These are phyloP conservation scores for Sakesphorus luctuosus DNA, from an alignment of 2,113 vertebrate genomes.

Conservation along the genomic window DNA sequence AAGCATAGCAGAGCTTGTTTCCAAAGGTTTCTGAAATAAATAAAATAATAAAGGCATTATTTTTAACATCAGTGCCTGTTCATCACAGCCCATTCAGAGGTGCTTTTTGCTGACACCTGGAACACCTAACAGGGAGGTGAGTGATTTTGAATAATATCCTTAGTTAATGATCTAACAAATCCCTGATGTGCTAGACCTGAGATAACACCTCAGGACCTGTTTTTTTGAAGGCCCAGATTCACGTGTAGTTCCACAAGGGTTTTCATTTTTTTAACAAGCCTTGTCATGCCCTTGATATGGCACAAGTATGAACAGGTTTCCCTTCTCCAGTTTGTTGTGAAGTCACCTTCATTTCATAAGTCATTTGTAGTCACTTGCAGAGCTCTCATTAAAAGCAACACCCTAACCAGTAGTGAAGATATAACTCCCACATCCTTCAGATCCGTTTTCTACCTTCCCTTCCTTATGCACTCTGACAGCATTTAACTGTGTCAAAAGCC, in stretches of 20 bases:
- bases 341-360: not conserved
- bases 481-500: not conserved
- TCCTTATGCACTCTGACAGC: not conserved
- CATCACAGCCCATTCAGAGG: not conserved
- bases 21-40: not conserved
- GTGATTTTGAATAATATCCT: not conserved
- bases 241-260: not conserved
- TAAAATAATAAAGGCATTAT: not conserved
- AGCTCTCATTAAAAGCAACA: not conserved
- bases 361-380: not conserved
- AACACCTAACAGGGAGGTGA: not conserved
- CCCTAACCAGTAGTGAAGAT: not conserved
- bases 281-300: not conserved
- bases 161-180: not conserved
- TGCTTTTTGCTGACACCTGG: not conserved
- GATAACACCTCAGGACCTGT: not conserved
- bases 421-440: not conserved
- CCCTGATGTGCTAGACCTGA: not conserved
- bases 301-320: not conserved
- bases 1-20: not conserved
- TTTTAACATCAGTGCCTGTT: not conserved
- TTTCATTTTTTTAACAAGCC: not conserved
- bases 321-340: not conserved
- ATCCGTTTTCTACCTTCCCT: not conserved
- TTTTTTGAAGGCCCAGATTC: not conserved